Evolutionary conservation across 2,113 vertebrate genomes (phyloP).

Genomic region (Tachycineta bicolor): DNA sequence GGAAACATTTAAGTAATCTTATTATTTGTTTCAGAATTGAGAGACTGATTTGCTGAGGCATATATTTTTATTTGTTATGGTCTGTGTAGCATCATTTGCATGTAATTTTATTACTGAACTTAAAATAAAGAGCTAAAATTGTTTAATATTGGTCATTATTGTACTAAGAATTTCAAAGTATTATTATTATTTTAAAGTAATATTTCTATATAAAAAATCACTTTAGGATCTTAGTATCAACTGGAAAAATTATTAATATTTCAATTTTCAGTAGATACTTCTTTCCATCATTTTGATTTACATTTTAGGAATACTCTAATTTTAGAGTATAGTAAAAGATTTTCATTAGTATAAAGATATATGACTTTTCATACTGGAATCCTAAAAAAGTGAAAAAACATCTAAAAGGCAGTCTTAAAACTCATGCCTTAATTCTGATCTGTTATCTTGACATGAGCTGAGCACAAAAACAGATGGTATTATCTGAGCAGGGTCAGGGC

Average conservation of each 20-base stretch:
- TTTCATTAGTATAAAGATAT: not conserved
- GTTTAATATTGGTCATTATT: not conserved
- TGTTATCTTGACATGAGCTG: not conserved
- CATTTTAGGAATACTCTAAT: not conserved
- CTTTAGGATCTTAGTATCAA: not conserved
- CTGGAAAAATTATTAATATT: not conserved
- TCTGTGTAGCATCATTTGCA: not conserved
- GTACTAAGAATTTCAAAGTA: not conserved
- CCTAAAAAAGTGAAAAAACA: not conserved
- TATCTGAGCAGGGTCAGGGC: not conserved
- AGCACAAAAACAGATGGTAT: not conserved
- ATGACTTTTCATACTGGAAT: not conserved
- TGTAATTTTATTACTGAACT: not conserved
- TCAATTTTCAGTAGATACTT: not conserved
- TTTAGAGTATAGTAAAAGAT: not conserved
- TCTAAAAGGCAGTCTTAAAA: constrained; percentile 7
- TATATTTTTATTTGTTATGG: not conserved
- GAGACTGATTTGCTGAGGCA: not conserved
- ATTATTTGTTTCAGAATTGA: not conserved
- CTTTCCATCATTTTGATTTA: not conserved
- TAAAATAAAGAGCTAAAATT: not conserved
- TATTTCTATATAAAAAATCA: not conserved
- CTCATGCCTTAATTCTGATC: not conserved
- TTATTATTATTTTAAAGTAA: not conserved
- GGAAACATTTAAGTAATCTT: not conserved